Evolutionary conservation across 2,888 invertebrate species (phyloP).

Genomic region (Anthrax anthrax): DNA sequence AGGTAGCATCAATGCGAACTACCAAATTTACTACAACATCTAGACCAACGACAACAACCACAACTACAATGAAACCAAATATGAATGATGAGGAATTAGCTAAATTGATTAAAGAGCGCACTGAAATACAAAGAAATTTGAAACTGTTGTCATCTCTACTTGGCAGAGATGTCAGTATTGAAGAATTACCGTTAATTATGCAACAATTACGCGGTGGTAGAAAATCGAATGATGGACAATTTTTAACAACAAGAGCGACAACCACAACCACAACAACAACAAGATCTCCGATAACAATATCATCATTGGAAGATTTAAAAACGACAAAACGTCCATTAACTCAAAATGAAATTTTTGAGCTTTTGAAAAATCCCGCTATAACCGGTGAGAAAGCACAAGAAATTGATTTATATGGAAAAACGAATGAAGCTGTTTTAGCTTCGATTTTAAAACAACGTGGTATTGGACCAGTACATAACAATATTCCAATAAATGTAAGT

Average conservation of each 20-base stretch:
- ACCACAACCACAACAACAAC: slow-evolving; percentile 26
- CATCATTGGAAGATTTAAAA: neutral
- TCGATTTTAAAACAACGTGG: slow-evolving; percentile 56
- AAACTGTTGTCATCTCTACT: slow-evolving; percentile 15
- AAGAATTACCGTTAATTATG: slow-evolving; percentile 17
- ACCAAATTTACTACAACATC: slow-evolving; percentile 26
- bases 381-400: slow-evolving; percentile 19
- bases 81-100: slow-evolving; percentile 17
- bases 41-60: slow-evolving; percentile 24
- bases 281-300: slow-evolving; percentile 8
- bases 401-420: slow-evolving; percentile 39
- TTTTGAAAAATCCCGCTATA: slow-evolving; percentile 18
- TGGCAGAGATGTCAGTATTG: slow-evolving; percentile 12
- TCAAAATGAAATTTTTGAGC: slow-evolving; percentile 16
- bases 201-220: slow-evolving; percentile 18
- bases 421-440: slow-evolving; percentile 54
- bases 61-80: slow-evolving; percentile 25
- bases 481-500: slow-evolving; percentile 21
- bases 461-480: slow-evolving; percentile 47
- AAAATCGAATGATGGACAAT: slow-evolving; percentile 9
- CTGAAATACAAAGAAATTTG: slow-evolving; percentile 15
- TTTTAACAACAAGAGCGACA: slow-evolving; percentile 8
- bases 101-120: slow-evolving; percentile 2
- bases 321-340: slow-evolving; percentile 2
- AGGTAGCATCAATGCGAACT: slow-evolving; percentile 18